Percentiles rank a stretch among this genome's conserved stretches.
These are phyloP conservation scores for Malthinus seriepunctatus DNA, from an alignment of 2,888 invertebrate species.

Conservation along the genomic window DNA sequence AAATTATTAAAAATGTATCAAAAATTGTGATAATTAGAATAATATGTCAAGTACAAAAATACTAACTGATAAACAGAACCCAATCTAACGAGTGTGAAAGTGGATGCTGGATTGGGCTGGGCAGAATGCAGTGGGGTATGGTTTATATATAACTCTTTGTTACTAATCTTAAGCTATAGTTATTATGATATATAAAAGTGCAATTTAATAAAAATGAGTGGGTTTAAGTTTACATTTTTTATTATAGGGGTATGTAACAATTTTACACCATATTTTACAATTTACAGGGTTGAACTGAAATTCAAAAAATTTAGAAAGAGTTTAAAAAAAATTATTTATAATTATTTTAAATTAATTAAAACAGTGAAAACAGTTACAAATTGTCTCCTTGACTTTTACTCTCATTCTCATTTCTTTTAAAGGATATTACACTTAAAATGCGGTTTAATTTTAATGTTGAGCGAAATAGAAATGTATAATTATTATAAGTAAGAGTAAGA, in stretches of 20 bases:
- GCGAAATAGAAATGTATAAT: too few relatives aligned
- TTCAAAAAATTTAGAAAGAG: background rate
- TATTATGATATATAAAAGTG: constrained; percentile 32
- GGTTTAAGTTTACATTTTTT: constrained; percentile 20
- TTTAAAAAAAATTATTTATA: background rate
- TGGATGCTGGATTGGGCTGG: constrained; percentile 35
- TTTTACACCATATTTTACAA: background rate
- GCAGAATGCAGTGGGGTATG: constrained; percentile 41
- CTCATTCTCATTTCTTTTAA: background rate
- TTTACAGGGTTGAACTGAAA: background rate
- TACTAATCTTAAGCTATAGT: constrained; percentile 31
- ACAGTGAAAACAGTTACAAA: background rate
- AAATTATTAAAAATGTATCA: too few relatives aligned
- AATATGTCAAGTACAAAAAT: constrained; percentile 26
- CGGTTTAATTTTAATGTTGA: too few relatives aligned
- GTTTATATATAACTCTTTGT: constrained; percentile 38
- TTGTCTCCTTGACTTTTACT: background rate
- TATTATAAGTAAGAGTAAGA: too few relatives aligned
- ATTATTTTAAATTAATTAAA: background rate
- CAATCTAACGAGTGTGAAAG: constrained; percentile 35
- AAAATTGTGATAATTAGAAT: too few relatives aligned
- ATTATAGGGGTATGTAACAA: constrained; percentile 26
- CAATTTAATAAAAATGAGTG: constrained; percentile 21
- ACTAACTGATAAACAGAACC: constrained; percentile 17
- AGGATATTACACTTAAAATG: too few relatives aligned